Conservation (phyloP, 2,113 vertebrate species). For the Daboia siamensis region DNA sequence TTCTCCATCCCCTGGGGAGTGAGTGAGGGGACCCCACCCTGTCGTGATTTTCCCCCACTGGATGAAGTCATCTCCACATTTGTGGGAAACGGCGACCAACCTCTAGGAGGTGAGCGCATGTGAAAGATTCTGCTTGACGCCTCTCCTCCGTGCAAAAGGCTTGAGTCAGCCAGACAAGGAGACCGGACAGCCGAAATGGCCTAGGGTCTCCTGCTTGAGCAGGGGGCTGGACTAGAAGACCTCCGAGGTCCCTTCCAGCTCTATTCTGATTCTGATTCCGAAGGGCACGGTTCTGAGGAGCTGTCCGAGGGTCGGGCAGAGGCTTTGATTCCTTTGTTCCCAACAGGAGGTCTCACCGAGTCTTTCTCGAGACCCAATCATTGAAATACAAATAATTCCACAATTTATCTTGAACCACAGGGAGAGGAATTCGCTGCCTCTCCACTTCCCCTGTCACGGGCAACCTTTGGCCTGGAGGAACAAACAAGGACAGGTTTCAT, state of each 20-base stretch:
- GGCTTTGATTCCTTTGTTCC: accelerated
- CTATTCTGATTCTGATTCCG: too few species aligned
- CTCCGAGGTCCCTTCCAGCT: too few species aligned
- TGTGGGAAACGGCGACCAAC: background rate
- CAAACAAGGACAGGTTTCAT: background rate
- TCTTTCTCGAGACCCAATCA: background rate
- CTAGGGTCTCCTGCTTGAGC: too few species aligned
- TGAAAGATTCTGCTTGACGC: background rate
- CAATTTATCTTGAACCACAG: background rate
- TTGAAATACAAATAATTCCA: background rate
- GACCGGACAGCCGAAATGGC: too few species aligned
- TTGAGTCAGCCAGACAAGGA: background rate
- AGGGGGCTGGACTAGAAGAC: too few species aligned
- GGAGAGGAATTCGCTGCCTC: background rate
- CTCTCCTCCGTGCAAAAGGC: background rate
- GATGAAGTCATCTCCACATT: background rate
- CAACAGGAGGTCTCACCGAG: background rate
- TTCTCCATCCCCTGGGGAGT: background rate
- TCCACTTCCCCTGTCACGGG: background rate
- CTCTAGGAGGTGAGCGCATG: background rate
- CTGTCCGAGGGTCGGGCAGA: background rate
- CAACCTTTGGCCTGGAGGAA: background rate
- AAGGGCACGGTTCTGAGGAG: background rate
- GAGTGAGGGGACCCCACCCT: background rate
- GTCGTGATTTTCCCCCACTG: background rate